Evolutionary conservation across 1,140 invertebrate species (phyloP).

Genomic region (Heliconius nattereri): DNA sequence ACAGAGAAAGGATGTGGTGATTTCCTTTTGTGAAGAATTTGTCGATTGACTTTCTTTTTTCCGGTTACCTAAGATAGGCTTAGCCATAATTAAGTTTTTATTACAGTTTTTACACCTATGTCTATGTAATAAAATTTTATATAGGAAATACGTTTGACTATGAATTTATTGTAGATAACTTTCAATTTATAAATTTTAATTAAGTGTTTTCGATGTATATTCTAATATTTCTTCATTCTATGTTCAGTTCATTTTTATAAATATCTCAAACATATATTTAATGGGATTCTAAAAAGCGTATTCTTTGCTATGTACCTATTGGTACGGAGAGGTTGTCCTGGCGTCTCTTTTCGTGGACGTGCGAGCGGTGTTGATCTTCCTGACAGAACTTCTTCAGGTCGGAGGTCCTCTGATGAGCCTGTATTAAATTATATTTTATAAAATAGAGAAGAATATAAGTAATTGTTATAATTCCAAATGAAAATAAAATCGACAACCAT

Average conservation of each 20-base stretch:
- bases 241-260: too few relatives aligned
- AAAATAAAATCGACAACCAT: neutral
- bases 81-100: neutral
- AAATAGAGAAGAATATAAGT: neutral
- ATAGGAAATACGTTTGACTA: neutral
- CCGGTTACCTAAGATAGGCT: slow-evolving; percentile 22
- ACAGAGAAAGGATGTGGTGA: slow-evolving; percentile 35
- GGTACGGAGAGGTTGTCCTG: slow-evolving; percentile 71
- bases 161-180: neutral
- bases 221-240: too few relatives aligned
- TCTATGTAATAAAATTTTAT: neutral
- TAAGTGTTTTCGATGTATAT: neutral
- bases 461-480: neutral
- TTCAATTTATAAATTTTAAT: neutral
- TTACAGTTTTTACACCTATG: neutral
- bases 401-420: slow-evolving; percentile 69
- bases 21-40: slow-evolving; percentile 34
- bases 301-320: slow-evolving; percentile 63
- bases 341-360: slow-evolving; percentile 74
- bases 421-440: neutral
- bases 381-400: slow-evolving; percentile 70
- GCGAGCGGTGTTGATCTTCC: slow-evolving; percentile 79
- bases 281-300: slow-evolving; percentile 5
- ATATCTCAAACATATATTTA: neutral
- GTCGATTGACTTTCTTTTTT: slow-evolving; percentile 38